These are phyloP conservation scores for Mnemiopsis leidyi DNA, from an alignment of 37 sponge, comb jelly and placozoan genomes.

Conservation along the genomic window DNA sequence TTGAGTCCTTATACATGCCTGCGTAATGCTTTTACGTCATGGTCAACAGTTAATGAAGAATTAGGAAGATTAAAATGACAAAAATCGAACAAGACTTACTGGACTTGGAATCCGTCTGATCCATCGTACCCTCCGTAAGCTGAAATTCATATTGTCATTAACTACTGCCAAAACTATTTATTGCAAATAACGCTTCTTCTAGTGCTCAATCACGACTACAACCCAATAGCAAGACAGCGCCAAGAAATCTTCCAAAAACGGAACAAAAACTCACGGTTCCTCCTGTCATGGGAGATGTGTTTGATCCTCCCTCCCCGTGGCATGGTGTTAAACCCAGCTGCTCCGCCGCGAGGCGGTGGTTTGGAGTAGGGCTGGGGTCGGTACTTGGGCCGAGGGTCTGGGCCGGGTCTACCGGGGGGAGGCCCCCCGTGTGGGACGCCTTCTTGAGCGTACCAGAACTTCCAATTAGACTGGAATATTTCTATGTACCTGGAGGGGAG, in stretches of 20 bases:
- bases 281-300: not conserved
- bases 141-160: no score
- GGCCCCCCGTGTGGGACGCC: not conserved
- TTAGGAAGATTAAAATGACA: no score
- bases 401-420: not conserved
- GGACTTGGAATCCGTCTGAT: slow-evolving; percentile 11
- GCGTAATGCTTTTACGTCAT: no score
- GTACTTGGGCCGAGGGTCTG: not conserved
- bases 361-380: slow-evolving; percentile 24
- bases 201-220: no score
- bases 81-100: slow-evolving; percentile 46
- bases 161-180: no score
- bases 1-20: no score
- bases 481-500: slow-evolving; percentile 29
- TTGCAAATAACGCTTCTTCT: no score
- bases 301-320: not conserved
- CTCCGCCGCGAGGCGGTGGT: not conserved
- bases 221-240: no score
- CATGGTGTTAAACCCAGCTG: not conserved
- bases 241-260: no score
- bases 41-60: no score
- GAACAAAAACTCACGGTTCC: no score
- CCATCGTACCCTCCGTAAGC: slow-evolving; percentile 15
- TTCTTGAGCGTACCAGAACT: slow-evolving; percentile 28
- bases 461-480: slow-evolving; percentile 34